Conservation (phyloP, 2,113 vertebrate genomes). For the Emberiza fucata region DNA sequence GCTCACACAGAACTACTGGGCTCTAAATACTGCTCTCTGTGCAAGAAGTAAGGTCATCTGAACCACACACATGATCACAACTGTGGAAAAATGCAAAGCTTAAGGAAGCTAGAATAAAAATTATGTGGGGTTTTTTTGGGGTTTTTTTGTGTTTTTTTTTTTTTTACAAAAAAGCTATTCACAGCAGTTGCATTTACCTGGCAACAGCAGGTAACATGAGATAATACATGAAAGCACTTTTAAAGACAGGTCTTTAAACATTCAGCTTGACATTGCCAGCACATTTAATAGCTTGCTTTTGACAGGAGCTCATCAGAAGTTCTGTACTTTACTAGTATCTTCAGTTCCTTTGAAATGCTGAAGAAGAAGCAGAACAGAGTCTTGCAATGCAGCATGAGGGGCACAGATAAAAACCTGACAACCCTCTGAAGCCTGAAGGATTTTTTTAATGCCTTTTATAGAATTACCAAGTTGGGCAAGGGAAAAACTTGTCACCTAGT, state of each 20-base stretch:
- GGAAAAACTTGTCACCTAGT: neutral
- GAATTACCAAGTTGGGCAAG: neutral
- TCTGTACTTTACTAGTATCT: neutral
- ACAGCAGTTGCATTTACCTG: neutral
- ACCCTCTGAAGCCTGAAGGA: neutral
- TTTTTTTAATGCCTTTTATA: neutral
- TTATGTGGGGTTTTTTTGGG: neutral
- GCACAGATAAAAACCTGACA: neutral
- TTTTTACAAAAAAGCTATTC: neutral
- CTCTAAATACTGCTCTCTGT: neutral
- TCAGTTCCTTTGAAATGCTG: conserved; percentile 16
- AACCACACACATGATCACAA: neutral
- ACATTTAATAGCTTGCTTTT: conserved; percentile 19
- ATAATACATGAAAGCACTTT: neutral
- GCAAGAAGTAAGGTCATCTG: neutral
- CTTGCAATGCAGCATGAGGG: neutral
- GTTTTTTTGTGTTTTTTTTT: neutral
- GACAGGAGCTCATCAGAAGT: conserved; percentile 2
- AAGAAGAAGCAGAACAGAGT: neutral
- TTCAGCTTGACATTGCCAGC: neutral
- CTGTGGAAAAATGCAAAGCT: neutral
- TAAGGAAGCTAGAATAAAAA: neutral
- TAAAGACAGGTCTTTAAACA: neutral
- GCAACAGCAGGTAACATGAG: neutral
- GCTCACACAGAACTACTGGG: neutral